Conservation (phyloP, 2,888 invertebrate genomes). For the Erpobdella octoculata region DNA sequence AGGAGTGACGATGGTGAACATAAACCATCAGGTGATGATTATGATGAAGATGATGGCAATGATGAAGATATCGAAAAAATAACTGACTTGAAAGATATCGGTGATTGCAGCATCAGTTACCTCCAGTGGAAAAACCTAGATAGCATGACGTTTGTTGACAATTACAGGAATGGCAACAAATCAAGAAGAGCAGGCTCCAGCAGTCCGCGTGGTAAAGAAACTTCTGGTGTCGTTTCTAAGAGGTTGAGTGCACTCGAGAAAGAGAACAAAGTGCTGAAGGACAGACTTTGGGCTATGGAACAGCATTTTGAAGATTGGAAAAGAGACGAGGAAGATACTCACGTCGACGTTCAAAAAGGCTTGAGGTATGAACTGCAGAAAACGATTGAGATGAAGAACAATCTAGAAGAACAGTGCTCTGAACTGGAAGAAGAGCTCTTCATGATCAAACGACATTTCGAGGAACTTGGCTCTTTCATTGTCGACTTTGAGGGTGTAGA, state of each 20-base stretch:
- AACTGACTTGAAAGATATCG: slow-evolving; percentile 5
- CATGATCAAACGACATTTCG: background rate
- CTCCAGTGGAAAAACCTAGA: slow-evolving; percentile 5
- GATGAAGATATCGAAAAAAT: background rate
- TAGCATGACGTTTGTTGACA: background rate
- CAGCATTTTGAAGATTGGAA: slow-evolving; percentile 21
- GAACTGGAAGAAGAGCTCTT: background rate
- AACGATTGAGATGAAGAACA: background rate
- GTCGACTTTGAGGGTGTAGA: background rate
- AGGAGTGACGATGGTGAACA: background rate
- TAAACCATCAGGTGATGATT: background rate
- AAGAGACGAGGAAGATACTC: background rate
- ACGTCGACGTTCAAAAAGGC: background rate
- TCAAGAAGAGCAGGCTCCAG: background rate
- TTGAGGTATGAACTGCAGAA: slow-evolving; percentile 3
- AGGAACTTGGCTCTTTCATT: background rate
- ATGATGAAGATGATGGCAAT: slow-evolving; percentile 3
- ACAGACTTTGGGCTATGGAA: slow-evolving; percentile 19
- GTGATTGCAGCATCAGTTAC: slow-evolving; percentile 8
- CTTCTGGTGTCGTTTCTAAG: background rate
- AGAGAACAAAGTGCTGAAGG: slow-evolving; percentile 13
- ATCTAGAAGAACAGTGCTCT: background rate
- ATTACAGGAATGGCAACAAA: background rate
- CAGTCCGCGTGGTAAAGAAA: background rate
- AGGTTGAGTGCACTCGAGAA: background rate